Percentiles rank a stretch among this genome's conserved stretches.
These are phyloP conservation scores for Euphysa ruthae DNA, from an alignment of 30 jellyfish, hydroid and myxozoan species.

Conservation along the genomic window DNA sequence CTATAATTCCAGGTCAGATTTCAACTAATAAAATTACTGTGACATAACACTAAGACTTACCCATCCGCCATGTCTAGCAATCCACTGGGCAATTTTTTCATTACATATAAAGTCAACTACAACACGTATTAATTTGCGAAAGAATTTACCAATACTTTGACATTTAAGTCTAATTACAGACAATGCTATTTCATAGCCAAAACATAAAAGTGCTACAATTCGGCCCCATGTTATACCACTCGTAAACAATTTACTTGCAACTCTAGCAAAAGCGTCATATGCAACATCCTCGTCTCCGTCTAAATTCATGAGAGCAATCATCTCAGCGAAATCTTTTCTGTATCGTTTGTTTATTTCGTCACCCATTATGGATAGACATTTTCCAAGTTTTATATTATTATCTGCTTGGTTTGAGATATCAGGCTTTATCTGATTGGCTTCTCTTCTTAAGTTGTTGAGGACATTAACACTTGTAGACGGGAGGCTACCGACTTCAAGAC, in stretches of 20 bases:
- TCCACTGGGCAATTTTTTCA: conserved; percentile 77
- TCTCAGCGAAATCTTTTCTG: conserved; percentile 30
- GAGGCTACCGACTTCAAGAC: conserved; percentile 48
- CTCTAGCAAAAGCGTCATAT: conserved; percentile 52
- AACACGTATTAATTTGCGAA: conserved; percentile 41
- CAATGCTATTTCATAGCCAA: conserved; percentile 89
- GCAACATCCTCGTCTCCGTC: conserved; percentile 62
- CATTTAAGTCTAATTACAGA: conserved; percentile 46
- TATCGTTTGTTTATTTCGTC: conserved; percentile 43
- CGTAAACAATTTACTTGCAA: conserved; percentile 56
- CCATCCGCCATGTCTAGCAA: conserved; percentile 83
- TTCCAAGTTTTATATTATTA: conserved; percentile 3
- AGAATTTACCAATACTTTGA: conserved; percentile 41
- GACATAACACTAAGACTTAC: too few relatives aligned
- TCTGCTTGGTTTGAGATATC: neutral
- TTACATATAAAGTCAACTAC: conserved; percentile 54
- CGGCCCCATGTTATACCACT: conserved; percentile 91
- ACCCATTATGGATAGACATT: conserved; percentile 47
- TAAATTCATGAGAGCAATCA: conserved; percentile 42
- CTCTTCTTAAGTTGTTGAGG: neutral
- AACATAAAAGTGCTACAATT: conserved; percentile 59
- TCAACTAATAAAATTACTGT: too few relatives aligned
- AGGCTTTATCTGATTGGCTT: neutral
- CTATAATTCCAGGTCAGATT: too few relatives aligned
- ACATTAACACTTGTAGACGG: conserved; percentile 27